Evolutionary conservation across 1,140 invertebrate species (phyloP), one percentile per base, ranked within the genome.

Genomic region (Caerostris darwini): DNA sequence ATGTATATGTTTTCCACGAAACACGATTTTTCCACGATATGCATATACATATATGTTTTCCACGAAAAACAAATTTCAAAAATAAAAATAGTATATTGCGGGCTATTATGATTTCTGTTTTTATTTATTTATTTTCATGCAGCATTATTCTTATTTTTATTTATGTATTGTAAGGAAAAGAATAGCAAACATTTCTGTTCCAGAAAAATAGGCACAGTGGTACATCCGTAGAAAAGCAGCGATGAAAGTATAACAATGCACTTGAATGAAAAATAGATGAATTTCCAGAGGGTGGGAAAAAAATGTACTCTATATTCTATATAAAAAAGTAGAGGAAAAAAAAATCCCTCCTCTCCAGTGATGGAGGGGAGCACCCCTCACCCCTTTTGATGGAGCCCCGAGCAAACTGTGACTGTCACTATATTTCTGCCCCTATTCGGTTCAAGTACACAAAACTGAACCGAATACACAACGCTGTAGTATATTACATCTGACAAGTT

Each of bases 201-300:
- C 34, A 34, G 34, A 34, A 34, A 34, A 34, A 34, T 2, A 34
- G 34, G 34, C 34, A 34, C 34, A n/a, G 14, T 67, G 7, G 14
- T 67, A 67, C 61, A 67, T 12, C 14, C 17, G 5, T 12, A 6
- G 14, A n/a, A 14, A 3, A 17, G 12, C 14, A 67, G n/a, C 17
- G 61, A 67, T n/a, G n/a, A 67, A 67, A n/a, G n/a, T 67, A 67
- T 67, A 67, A 67, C n/a, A 67, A 67, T 67, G n/a, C 7, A 67
- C 61, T 67, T 67, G 61, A 67, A 67, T 14, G 14, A 17, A 17
- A 12, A n/a, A 12, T 5, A n/a, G 61, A 67, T 67, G n/a, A n/a
- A 67, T 67, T 67, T 67, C 34, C 34, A 34, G 34, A 34, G 34
- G 34, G 61, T 67, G 61, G 61, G 61, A n/a, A n/a, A n/a, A 67